These are phyloP conservation scores for Reinhardtius hippoglossoides DNA, from an alignment of 2,113 vertebrate species.

Conservation along the genomic window DNA sequence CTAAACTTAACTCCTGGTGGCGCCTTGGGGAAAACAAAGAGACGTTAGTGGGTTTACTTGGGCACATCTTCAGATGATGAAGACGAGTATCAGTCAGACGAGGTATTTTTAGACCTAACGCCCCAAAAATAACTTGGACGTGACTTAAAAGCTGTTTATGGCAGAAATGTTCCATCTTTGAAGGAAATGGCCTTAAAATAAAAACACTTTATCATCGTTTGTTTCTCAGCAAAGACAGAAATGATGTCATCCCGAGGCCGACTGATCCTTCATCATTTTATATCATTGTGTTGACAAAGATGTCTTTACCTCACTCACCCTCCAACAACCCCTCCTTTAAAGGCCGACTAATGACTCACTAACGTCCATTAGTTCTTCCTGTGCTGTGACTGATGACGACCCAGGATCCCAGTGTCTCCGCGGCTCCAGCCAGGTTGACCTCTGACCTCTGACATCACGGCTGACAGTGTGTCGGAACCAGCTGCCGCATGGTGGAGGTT, in stretches of 20 bases:
- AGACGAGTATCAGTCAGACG: not conserved
- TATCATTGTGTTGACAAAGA: constrained; percentile 21
- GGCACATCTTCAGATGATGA: constrained; percentile 26
- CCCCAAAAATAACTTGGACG: constrained; percentile 53
- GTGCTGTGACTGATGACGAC: constrained; percentile 47
- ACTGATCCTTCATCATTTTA: constrained; percentile 18
- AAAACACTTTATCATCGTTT: constrained; percentile 6
- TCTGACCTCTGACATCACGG: constrained; percentile 54
- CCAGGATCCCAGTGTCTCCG: constrained; percentile 19
- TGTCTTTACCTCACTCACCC: constrained; percentile 19
- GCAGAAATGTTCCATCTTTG: constrained; percentile 14
- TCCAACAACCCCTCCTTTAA: constrained; percentile 13
- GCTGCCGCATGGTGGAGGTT: constrained; percentile 21
- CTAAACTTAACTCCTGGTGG: constrained; percentile 60
- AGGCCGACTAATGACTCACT: constrained; percentile 41
- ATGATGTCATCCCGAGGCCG: not conserved
- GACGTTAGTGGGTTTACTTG: not conserved
- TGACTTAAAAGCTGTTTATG: not conserved
- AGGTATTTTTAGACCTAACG: constrained; percentile 52
- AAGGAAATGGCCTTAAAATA: constrained; percentile 12
- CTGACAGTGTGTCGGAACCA: constrained; percentile 32
- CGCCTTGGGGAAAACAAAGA: constrained; percentile 19
- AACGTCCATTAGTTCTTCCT: constrained; percentile 22
- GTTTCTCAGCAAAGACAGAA: not conserved
- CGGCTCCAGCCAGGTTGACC: constrained; percentile 47